phyloP scores from a whole-genome alignment of 2,888 invertebrate genomes.

The Doris montereyensis region DNA sequence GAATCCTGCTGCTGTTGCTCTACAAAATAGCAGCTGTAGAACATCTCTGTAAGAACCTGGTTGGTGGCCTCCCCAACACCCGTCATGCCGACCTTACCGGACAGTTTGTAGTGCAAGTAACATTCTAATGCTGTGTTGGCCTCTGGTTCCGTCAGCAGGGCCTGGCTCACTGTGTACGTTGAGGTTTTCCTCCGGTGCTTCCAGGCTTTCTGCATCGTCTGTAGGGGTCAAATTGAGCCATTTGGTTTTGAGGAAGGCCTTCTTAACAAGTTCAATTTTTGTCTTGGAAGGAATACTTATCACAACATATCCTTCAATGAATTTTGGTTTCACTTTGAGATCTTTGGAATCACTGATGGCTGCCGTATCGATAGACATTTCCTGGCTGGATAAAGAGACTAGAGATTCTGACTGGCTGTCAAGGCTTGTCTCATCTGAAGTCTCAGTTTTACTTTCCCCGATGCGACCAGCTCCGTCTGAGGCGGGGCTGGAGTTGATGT shows the following conservation, averaged over 20 bases:
- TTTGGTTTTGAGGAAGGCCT: slow-evolving; percentile 46
- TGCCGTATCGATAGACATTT: too few species aligned
- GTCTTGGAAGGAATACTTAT: slow-evolving; percentile 64
- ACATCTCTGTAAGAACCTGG: slow-evolving; percentile 69
- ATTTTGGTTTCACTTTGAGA: slow-evolving; percentile 22
- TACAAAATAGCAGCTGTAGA: slow-evolving; percentile 70
- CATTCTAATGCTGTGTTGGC: slow-evolving; percentile 65
- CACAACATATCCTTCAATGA: slow-evolving; percentile 65
- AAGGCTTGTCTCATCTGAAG: background rate
- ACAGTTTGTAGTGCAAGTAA: slow-evolving; percentile 63
- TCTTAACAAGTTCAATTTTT: slow-evolving; percentile 65
- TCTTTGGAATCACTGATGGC: slow-evolving; percentile 15
- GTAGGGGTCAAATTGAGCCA: slow-evolving; percentile 35
- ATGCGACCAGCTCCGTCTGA: background rate
- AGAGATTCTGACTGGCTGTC: slow-evolving; percentile 7
- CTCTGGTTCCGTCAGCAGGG: slow-evolving; percentile 58
- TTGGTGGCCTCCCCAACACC: slow-evolving; percentile 57
- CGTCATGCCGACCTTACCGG: slow-evolving; percentile 34
- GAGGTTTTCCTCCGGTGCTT: slow-evolving; percentile 60
- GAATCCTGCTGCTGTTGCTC: slow-evolving; percentile 67
- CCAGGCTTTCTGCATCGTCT: slow-evolving; percentile 52
- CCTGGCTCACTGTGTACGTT: slow-evolving; percentile 63
- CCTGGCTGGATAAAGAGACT: background rate
- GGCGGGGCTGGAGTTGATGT: background rate
- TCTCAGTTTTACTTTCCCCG: background rate